A percentile compares a stretch with the other conserved stretches of the same genome.
Evolutionary conservation across 2,888 invertebrate genomes (phyloP).

Genomic region (Epsilonema sp.): DNA sequence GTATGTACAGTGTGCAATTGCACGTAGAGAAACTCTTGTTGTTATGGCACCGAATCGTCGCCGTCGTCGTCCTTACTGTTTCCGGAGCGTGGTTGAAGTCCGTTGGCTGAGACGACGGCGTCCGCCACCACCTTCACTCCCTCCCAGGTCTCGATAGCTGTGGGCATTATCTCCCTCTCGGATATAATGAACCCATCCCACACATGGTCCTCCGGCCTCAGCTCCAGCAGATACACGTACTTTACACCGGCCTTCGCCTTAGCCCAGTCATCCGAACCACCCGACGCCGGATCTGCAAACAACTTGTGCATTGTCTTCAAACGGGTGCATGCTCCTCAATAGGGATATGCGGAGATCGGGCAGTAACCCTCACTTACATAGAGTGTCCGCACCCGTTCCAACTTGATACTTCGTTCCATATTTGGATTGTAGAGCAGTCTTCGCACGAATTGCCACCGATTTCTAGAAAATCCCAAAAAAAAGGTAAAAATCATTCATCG

Average conservation of each 20-base stretch:
- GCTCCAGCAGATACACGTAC: conserved; percentile 24
- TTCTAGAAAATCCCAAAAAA: too few relatives aligned
- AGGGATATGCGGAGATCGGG: too few relatives aligned
- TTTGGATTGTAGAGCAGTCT: conserved; percentile 17
- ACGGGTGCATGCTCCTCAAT: too few relatives aligned
- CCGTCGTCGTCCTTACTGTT: background rate
- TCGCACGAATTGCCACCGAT: background rate
- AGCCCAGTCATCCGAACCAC: conserved; percentile 26
- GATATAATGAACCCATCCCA: conserved; percentile 25
- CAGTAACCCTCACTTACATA: conserved; percentile 15
- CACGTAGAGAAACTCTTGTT: too few relatives aligned
- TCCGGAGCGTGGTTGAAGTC: background rate
- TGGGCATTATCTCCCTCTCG: conserved; percentile 22
- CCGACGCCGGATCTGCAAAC: conserved; percentile 18
- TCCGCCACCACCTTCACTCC: conserved; percentile 18
- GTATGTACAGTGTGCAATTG: too few relatives aligned
- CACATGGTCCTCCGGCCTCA: conserved; percentile 23
- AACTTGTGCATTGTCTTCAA: too few relatives aligned
- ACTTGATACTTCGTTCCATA: conserved; percentile 26
- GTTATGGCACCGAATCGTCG: too few relatives aligned
- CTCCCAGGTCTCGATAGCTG: conserved; percentile 26
- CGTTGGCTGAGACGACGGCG: background rate
- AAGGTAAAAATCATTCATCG: too few relatives aligned
- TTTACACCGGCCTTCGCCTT: conserved; percentile 24
- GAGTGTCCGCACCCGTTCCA: conserved; percentile 25